These are phyloP conservation scores for Aquatica leii DNA, from an alignment of 2,888 invertebrate genomes.

Conservation along the genomic window DNA sequence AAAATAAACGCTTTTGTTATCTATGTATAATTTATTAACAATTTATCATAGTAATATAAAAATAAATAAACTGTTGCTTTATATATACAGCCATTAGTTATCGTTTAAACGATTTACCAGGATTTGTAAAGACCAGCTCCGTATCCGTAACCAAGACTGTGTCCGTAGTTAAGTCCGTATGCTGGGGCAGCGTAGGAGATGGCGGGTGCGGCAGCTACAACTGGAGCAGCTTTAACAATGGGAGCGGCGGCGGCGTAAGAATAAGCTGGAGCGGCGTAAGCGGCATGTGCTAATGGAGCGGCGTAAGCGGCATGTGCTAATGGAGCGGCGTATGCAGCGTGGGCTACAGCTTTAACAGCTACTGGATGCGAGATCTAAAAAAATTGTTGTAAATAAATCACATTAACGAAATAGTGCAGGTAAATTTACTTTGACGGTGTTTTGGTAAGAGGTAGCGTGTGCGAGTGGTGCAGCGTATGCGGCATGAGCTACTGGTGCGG, in stretches of 20 bases:
- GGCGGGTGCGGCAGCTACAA: conserved; percentile 20
- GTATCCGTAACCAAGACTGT: conserved; percentile 22
- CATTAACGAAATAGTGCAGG: too few relatives aligned
- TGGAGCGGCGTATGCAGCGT: conserved; percentile 21
- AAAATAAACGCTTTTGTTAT: too few relatives aligned
- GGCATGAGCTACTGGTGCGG: conserved; percentile 58
- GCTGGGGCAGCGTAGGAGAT: conserved; percentile 22
- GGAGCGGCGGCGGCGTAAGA: conserved; percentile 27
- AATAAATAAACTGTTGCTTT: background rate
- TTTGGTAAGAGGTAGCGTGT: conserved; percentile 70
- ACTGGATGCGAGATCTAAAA: conserved; percentile 13
- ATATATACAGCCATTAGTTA: background rate
- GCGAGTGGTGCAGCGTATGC: conserved; percentile 41
- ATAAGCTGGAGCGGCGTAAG: conserved; percentile 25
- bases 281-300: conserved; percentile 17
- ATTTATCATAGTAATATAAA: background rate
- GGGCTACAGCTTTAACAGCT: conserved; percentile 22
- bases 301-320: conserved; percentile 18
- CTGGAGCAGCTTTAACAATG: conserved; percentile 15
- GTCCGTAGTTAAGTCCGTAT: conserved; percentile 44
- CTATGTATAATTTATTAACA: background rate
- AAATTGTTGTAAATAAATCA: too few relatives aligned
- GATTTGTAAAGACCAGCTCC: conserved; percentile 6
- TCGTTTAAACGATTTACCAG: background rate
- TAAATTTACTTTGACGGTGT: conserved; percentile 70